phyloP scores from a whole-genome alignment of 2,888 invertebrate species.

The Ophion obscuratus region DNA sequence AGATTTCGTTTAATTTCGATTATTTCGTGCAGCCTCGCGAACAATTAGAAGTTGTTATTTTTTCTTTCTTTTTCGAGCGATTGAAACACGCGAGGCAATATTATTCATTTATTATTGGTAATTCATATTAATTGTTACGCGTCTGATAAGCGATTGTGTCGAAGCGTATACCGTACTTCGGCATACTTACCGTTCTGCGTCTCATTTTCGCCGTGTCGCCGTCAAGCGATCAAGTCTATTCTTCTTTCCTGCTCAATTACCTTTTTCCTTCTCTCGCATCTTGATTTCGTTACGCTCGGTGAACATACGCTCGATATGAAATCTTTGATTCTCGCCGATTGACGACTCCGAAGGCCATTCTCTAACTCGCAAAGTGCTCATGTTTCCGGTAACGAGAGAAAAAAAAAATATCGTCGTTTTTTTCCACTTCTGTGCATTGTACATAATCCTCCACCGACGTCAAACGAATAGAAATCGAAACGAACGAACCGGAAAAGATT shows the following conservation, averaged over 20 bases:
- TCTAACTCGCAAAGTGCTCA: neutral
- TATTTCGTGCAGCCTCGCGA: neutral
- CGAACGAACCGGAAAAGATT: neutral
- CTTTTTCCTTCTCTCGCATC: constrained; percentile 30
- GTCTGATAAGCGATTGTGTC: constrained; percentile 1
- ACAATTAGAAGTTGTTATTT: neutral
- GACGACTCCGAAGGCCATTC: constrained; percentile 41
- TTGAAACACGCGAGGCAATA: neutral
- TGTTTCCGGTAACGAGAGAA: constrained; percentile 17
- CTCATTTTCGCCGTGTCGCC: neutral
- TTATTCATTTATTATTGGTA: constrained; percentile 22
- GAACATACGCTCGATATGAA: constrained; percentile 30
- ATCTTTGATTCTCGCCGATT: constrained; percentile 52
- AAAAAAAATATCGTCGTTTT: neutral
- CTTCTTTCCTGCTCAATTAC: constrained; percentile 2
- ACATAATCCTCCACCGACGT: neutral
- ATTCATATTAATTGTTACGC: constrained; percentile 7
- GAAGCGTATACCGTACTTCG: neutral
- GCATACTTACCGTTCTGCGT: neutral
- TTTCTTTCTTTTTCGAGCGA: neutral
- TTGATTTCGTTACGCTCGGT: constrained; percentile 55
- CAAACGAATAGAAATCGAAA: too few relatives aligned
- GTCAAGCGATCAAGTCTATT: constrained; percentile 25
- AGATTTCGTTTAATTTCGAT: neutral
- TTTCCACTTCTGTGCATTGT: neutral